A percentile compares a stretch with the other conserved stretches of the same genome.
Evolutionary conservation across 2,888 invertebrate genomes (phyloP).

Genomic region (Lissonota sp.): DNA sequence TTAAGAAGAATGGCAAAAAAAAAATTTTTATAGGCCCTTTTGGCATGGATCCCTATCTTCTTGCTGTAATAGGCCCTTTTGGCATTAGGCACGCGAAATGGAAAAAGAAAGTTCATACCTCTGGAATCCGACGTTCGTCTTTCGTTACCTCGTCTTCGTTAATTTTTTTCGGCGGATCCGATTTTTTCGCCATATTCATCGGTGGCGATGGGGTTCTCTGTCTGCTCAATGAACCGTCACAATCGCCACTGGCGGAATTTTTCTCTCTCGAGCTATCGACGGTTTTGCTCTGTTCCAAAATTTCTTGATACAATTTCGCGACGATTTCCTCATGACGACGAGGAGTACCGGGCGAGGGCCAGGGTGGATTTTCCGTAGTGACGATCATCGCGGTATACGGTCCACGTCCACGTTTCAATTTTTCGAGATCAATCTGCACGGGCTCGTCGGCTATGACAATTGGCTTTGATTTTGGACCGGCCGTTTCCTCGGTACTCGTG

Average conservation of each 20-base stretch:
- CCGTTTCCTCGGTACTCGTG: slow-evolving; percentile 59
- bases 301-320: slow-evolving; percentile 77
- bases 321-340: slow-evolving; percentile 74
- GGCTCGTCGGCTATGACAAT: slow-evolving; percentile 70
- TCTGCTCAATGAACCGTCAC: slow-evolving; percentile 34
- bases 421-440: slow-evolving; percentile 74
- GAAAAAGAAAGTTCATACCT: slow-evolving; percentile 62
- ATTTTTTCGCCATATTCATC: slow-evolving; percentile 29
- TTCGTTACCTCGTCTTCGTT: slow-evolving; percentile 41
- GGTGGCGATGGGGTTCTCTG: slow-evolving; percentile 56
- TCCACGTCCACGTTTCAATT: slow-evolving; percentile 62
- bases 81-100: too few species aligned
- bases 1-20: neutral
- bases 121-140: slow-evolving; percentile 36
- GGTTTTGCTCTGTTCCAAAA: slow-evolving; percentile 79
- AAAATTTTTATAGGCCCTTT: neutral
- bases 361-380: slow-evolving; percentile 59
- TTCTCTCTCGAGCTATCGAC: slow-evolving; percentile 68
- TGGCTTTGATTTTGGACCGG: neutral
- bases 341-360: slow-evolving; percentile 51
- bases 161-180: slow-evolving; percentile 34
- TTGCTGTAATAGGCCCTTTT: too few species aligned
- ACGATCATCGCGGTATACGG: slow-evolving; percentile 54
- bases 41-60: too few species aligned
- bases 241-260: slow-evolving; percentile 12